These are phyloP conservation scores for Florisuga fusca DNA, from an alignment of 2,797 vertebrate species.

Conservation along the genomic window DNA sequence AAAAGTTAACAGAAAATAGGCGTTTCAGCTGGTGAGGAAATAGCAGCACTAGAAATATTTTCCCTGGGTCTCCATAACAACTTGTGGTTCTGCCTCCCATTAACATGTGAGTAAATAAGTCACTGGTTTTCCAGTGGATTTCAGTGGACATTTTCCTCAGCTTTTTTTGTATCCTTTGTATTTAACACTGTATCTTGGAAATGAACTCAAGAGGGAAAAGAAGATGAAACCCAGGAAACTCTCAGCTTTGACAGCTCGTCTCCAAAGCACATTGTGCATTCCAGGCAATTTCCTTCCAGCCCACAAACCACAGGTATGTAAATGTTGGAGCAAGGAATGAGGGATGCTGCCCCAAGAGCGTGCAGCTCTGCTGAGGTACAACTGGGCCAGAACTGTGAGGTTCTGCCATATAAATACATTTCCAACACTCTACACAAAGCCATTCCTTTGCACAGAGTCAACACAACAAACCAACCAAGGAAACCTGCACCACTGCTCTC, in stretches of 20 bases:
- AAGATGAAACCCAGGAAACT: neutral
- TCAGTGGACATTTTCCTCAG: neutral
- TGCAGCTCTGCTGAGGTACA: neutral
- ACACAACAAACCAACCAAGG: neutral
- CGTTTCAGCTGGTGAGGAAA: neutral
- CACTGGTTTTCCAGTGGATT: neutral
- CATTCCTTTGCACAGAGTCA: accelerated
- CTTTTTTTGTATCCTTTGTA: neutral
- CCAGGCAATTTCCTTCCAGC: neutral
- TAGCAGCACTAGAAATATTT: neutral
- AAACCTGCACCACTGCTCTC: accelerated
- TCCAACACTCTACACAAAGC: neutral
- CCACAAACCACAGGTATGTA: accelerated
- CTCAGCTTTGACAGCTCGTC: neutral
- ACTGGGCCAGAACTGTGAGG: accelerated
- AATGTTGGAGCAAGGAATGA: neutral
- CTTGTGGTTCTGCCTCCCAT: neutral
- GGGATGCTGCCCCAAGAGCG: neutral
- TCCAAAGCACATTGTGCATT: neutral
- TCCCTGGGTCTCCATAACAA: neutral
- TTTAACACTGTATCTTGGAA: neutral
- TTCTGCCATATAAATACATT: neutral
- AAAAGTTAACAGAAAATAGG: neutral
- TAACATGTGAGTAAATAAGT: neutral
- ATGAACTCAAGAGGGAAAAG: neutral